Base-by-base conservation (phyloP, 53 echinoderm and acorn worm genomes). In the Stichopus horrens region DNA sequence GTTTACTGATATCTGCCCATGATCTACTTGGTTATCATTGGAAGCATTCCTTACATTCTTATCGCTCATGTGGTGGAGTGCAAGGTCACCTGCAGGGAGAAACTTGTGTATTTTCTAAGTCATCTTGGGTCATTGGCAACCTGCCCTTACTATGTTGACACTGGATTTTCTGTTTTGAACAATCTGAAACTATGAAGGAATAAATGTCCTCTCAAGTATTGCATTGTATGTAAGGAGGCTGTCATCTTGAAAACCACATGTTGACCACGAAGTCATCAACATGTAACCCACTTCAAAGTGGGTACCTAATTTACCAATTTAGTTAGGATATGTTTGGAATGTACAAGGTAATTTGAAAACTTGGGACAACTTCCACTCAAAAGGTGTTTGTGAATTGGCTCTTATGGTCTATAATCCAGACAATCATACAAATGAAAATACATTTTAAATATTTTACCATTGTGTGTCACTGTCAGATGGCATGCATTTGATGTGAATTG, bases 31-130 rank as follows among this genome's bases (percentile, higher is more conserved):
- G 71, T 71, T 71, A 71, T 6, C 71, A n/a, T 71, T 6, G 14
- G 52, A 18, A n/a, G 22, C 81, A 81, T 81, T 81, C 81, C 81
- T 21, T 20, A 81, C 57, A 81, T 81, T 81, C 81, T 81, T 81
- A 11, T 54, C 57, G 81, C 57, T 21, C 13, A n/a, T 81, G 71
- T 71, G 71, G 71, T 71, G 71, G 57, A 81, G 81, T 81, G 81
- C 81, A 81, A 81, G 81, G 81, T 81, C 21, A 81, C 81, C 81
- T 58, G 81, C 21, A 8, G 58, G 81, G 81, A 77, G 77, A 53
- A 53, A 53, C 54, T 56, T 7, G 20, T 81, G 57, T 71, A n/a
- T 18, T 71, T 18, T 6, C 19, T 6, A 71, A 20, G 37, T 37
- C 37, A 37, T 37, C 37, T 37, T 63, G 63, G 63, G 10, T 63